A percentile compares a stretch with the other conserved stretches of the same genome.
Conservation (phyloP, 2,888 invertebrate genomes). For the Nomada fabriciana region DNA sequence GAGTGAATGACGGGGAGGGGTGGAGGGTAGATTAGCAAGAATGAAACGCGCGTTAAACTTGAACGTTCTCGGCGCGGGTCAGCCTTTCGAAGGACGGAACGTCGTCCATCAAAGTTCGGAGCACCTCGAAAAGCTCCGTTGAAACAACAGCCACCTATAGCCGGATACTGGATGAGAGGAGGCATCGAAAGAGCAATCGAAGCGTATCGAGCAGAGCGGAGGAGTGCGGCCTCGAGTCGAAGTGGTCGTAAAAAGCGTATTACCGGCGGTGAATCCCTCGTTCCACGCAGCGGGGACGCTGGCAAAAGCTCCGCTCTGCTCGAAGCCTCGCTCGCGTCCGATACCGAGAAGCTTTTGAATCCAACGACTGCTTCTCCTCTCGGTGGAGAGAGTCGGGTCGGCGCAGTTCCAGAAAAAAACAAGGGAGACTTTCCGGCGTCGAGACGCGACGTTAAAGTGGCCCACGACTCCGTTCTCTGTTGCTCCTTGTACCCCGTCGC, state of each 20-base stretch:
- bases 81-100: too few relatives aligned
- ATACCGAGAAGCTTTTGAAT: conserved; percentile 69
- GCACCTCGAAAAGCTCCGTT: background rate
- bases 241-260: conserved; percentile 39
- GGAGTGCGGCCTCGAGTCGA: background rate
- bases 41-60: background rate
- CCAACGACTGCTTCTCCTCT: conserved; percentile 60
- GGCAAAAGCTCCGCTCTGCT: conserved; percentile 58
- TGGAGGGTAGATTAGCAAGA: background rate
- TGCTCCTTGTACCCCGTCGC: background rate
- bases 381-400: conserved; percentile 46
- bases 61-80: background rate
- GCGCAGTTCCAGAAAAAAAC: conserved; percentile 67
- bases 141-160: background rate
- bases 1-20: background rate
- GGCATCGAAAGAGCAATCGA: conserved; percentile 30
- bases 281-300: conserved; percentile 43
- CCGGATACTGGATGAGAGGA: background rate
- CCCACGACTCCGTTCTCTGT: conserved; percentile 26
- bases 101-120: background rate
- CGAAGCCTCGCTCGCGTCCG: conserved; percentile 49
- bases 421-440: conserved; percentile 70
- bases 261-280: conserved; percentile 39
- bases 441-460: conserved; percentile 60
- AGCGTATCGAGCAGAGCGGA: background rate